A percentile compares a stretch with the other conserved stretches of the same genome.
Conservation (phyloP, 2,113 vertebrate genomes). For the Pitta sordida region DNA sequence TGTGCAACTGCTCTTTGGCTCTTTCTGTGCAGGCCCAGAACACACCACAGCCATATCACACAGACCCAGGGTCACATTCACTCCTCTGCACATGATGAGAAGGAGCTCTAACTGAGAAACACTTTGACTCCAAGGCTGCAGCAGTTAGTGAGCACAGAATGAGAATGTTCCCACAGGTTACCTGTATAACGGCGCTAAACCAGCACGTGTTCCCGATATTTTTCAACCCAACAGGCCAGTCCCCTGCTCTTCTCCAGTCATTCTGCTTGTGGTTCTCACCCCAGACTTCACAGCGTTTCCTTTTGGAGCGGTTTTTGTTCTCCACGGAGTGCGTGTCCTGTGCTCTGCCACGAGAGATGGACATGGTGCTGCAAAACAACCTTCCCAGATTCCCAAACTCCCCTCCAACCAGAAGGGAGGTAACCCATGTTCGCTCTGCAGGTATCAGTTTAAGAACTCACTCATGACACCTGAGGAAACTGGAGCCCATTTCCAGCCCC, state of each 20-base stretch:
- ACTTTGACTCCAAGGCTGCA: background rate
- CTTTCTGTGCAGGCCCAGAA: background rate
- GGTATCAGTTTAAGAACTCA: background rate
- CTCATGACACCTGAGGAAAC: background rate
- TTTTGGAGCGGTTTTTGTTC: constrained; percentile 81
- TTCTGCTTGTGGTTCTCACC: constrained; percentile 79
- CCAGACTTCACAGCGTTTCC: constrained; percentile 88
- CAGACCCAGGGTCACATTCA: background rate
- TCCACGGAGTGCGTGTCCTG: constrained; percentile 77
- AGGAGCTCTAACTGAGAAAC: background rate
- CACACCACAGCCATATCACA: background rate
- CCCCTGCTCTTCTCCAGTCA: constrained; percentile 85
- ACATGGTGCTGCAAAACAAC: background rate
- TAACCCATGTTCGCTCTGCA: background rate
- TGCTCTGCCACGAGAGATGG: constrained; percentile 56
- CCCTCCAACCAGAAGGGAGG: background rate
- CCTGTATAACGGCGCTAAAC: constrained; percentile 99
- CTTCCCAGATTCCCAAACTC: background rate
- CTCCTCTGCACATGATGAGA: accelerated
- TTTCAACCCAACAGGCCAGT: constrained; percentile 93
- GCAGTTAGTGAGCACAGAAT: background rate
- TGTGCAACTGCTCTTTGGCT: background rate
- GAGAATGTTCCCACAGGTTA: background rate
- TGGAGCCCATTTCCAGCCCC: accelerated
- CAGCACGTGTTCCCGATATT: constrained; percentile 97